A percentile compares a stretch with the other conserved stretches of the same genome.
phyloP scores from a whole-genome alignment of 2,888 invertebrate genomes.

The Cloeon dipterum region DNA sequence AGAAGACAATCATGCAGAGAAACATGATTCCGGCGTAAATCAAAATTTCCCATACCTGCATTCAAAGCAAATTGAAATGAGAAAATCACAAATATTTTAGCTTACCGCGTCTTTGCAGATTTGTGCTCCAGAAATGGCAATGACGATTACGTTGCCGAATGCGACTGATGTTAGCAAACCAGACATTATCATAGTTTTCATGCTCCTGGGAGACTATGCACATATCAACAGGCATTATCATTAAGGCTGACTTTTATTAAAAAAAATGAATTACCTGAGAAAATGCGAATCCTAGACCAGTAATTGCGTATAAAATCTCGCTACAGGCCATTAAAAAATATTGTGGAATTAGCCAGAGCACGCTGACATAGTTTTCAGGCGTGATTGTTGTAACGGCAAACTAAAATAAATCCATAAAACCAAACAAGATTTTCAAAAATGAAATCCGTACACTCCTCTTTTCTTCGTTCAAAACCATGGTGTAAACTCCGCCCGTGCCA shows the following conservation, averaged over 20 bases:
- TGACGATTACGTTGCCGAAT: constrained; percentile 81
- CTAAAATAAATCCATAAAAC: no score
- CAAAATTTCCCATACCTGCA: constrained; percentile 72
- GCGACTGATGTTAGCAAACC: constrained; percentile 87
- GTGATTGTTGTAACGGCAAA: no score
- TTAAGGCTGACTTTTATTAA: no score
- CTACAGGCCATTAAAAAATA: constrained; percentile 78
- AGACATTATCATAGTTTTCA: constrained; percentile 88
- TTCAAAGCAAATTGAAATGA: no score
- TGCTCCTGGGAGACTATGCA: constrained; percentile 66
- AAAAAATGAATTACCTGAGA: no score
- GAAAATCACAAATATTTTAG: no score
- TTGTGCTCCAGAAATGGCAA: constrained; percentile 59
- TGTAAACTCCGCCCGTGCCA: no score
- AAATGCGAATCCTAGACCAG: constrained; percentile 88
- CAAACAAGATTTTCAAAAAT: no score
- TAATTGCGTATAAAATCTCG: constrained; percentile 90
- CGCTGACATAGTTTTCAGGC: constrained; percentile 56
- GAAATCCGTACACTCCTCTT: no score
- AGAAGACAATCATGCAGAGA: constrained; percentile 59
- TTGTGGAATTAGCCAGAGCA: constrained; percentile 76
- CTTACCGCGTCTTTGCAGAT: constrained; percentile 52
- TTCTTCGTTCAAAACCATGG: no score
- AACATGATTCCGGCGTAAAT: constrained; percentile 72
- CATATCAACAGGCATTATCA: no score